Evolutionary conservation across 2,797 vertebrate genomes (phyloP).

Genomic region (Lycodopsis pacificus): DNA sequence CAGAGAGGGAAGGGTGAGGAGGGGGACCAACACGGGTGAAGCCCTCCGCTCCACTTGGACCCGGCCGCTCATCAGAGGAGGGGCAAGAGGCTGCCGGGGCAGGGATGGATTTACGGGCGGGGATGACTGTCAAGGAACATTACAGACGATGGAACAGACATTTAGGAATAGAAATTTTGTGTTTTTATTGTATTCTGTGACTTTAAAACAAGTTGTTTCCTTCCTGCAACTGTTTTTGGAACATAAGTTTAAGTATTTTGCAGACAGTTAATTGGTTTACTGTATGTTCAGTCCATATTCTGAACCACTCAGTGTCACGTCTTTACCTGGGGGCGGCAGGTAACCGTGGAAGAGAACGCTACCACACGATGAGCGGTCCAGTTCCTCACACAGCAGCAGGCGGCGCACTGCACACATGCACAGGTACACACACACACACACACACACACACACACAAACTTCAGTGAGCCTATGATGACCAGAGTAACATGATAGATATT

Average conservation of each 20-base stretch:
- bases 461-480: neutral
- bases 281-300: conserved; percentile 10
- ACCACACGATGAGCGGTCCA: conserved; percentile 97
- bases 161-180: neutral
- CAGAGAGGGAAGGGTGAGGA: conserved; percentile 85
- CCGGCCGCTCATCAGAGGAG: conserved; percentile 81
- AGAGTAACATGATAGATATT: neutral
- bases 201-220: neutral
- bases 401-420: conserved; percentile 86
- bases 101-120: conserved; percentile 88
- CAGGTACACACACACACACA: conserved; percentile 29
- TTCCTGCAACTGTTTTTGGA: neutral
- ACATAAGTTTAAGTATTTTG: neutral
- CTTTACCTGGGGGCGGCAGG: conserved; percentile 94
- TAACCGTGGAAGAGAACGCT: conserved; percentile 99
- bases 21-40: conserved; percentile 75
- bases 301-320: neutral
- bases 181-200: neutral
- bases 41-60: conserved; percentile 85
- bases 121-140: conserved; percentile 86
- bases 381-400: conserved; percentile 94
- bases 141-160: neutral
- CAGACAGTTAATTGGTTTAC: neutral
- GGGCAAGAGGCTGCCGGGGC: conserved; percentile 64
- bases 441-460: conserved; percentile 9